A percentile compares a stretch with the other conserved stretches of the same genome.
Evolutionary conservation across 1,140 invertebrate genomes (phyloP).

Genomic region (Halesus radiatus): DNA sequence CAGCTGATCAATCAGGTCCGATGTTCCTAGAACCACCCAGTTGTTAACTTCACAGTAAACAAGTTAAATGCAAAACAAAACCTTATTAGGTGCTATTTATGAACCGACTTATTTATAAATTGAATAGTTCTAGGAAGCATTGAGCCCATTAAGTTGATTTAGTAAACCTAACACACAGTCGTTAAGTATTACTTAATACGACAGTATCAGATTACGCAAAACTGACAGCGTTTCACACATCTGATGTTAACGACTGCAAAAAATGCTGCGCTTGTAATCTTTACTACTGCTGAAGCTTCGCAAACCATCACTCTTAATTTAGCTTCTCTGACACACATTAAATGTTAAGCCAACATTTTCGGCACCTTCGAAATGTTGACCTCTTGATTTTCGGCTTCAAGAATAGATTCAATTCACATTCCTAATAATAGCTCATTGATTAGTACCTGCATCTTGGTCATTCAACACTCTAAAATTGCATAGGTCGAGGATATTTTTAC

Average conservation of each 20-base stretch:
- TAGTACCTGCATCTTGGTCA: too few species aligned
- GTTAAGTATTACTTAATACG: background rate
- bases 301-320: too few species aligned
- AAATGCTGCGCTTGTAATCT: background rate
- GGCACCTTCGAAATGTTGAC: too few species aligned
- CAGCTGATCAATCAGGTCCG: conserved; percentile 53
- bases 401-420: too few species aligned
- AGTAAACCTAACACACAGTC: background rate
- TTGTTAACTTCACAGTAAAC: background rate
- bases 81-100: conserved; percentile 7
- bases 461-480: too few species aligned
- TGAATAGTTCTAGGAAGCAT: background rate
- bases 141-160: background rate
- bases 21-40: conserved; percentile 6
- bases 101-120: background rate
- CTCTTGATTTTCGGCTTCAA: too few species aligned
- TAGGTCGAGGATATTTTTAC: too few species aligned
- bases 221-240: conserved; percentile 8
- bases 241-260: background rate
- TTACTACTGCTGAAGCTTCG: background rate
- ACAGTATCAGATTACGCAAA: background rate
- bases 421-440: too few species aligned
- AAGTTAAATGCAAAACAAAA: background rate
- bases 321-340: too few species aligned
- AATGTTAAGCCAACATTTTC: too few species aligned